Base-by-base conservation (phyloP, 2,797 vertebrate genomes). In the Centroberyx gerrardi region DNA sequence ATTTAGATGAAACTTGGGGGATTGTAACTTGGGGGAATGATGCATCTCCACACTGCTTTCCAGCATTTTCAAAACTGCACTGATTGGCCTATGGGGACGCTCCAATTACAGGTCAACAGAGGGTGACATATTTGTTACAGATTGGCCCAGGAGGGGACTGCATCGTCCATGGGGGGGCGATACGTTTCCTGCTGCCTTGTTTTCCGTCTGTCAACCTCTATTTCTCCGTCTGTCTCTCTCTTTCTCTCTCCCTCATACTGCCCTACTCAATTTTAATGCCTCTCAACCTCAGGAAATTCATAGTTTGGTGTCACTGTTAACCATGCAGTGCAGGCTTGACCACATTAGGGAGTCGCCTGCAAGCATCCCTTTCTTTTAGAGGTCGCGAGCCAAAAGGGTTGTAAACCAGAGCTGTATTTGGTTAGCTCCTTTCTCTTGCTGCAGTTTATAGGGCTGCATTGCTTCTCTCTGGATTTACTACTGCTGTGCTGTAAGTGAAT, bases 401-500 rank as follows among this genome's bases (percentile, higher is more conserved):
- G 72, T 86, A 88, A 89, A 88, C 10, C 68, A 38, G 54, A 10
- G 9, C 78, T 85, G 88, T 86, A 53, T 84, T 90, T 88, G 79
- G 73, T 88, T 83, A 78, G 83, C 74, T 77, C 84, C 72, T 80
- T 71, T 78, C 72, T 79, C 75, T 72, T 17, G 67, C 69, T 31
- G 5, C 54, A 70, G 70, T 86, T 91, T 88, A 88, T 77, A 53
- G 62, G 76, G 18, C 65, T 68, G 76, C 68, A 5, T 80, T 78
- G 78, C 78, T 75, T 89, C 83, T 88, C 82, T 91, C 68, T 82
- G 62, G 68, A 81, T 88, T 86, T 86, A 90, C 81, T 86, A 56
- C 65, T n/a, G 64, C 80, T 82, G 75, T 54, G 72, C 72, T 82
- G 68, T 70, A 74, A 81, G 68, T 72, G 70, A 86, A 78, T 8